These are phyloP conservation scores for Leptopterna dolabrata DNA, from an alignment of 2,888 invertebrate genomes.

Conservation along the genomic window DNA sequence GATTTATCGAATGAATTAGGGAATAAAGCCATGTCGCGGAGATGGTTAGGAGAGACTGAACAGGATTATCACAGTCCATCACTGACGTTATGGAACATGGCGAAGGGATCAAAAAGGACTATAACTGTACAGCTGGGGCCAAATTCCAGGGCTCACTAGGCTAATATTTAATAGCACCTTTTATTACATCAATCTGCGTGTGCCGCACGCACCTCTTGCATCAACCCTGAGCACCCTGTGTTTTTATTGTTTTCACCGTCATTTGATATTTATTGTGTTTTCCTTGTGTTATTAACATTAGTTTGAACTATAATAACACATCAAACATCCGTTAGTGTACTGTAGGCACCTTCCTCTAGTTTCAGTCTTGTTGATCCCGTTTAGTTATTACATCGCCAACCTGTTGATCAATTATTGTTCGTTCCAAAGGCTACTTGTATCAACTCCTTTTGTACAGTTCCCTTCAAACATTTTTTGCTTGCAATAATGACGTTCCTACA, in stretches of 20 bases:
- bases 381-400: background rate
- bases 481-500: background rate
- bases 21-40: no score
- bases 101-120: no score
- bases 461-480: background rate
- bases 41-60: no score
- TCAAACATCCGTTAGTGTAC: background rate
- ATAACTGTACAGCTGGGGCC: no score
- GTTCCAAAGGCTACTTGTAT: background rate
- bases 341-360: background rate
- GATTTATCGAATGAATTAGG: no score
- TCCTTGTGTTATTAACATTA: background rate
- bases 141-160: no score
- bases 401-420: background rate
- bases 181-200: no score
- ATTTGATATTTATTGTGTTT: background rate
- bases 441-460: background rate
- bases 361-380: background rate
- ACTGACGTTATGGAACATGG: no score
- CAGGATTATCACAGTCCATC: no score
- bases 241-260: background rate
- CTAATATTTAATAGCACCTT: no score
- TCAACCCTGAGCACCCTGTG: slow-evolving; percentile 11
- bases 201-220: background rate
- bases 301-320: background rate